A percentile compares a stretch with the other conserved stretches of the same genome.
Conservation (phyloP, 2,113 vertebrate genomes). For the Talpa occidentalis region DNA sequence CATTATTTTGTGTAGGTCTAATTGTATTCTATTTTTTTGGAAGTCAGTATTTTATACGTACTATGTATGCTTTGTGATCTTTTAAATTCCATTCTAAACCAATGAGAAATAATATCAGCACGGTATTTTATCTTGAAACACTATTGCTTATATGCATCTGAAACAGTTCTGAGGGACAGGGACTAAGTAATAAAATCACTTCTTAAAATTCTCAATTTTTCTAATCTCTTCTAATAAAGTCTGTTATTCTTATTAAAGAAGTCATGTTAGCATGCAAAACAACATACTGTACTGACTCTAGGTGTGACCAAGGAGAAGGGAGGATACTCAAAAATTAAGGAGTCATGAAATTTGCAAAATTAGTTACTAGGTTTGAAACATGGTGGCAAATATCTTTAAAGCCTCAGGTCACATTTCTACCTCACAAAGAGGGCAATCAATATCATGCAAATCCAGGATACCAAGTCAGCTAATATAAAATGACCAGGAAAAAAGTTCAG, state of each 20-base stretch:
- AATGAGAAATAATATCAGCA: background rate
- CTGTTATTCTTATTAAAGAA: background rate
- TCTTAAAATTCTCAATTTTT: background rate
- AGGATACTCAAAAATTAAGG: background rate
- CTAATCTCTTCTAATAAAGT: background rate
- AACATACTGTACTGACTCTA: background rate
- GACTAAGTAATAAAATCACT: background rate
- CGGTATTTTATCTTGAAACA: background rate
- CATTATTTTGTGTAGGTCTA: background rate
- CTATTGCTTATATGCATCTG: background rate
- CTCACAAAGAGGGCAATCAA: background rate
- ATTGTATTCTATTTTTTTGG: background rate
- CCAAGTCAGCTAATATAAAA: background rate
- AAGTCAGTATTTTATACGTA: background rate
- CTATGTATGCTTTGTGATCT: background rate
- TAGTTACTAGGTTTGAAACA: background rate
- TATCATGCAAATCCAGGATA: background rate
- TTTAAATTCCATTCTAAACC: constrained; percentile 2
- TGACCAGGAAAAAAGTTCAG: background rate
- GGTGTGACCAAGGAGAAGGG: background rate
- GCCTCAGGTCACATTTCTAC: background rate
- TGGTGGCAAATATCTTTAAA: background rate
- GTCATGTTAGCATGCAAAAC: background rate
- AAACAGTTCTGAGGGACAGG: background rate
- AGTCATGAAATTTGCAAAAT: background rate